Evolutionary conservation across 2,797 vertebrate genomes (phyloP).

Genomic region (Oophaga sylvatica): DNA sequence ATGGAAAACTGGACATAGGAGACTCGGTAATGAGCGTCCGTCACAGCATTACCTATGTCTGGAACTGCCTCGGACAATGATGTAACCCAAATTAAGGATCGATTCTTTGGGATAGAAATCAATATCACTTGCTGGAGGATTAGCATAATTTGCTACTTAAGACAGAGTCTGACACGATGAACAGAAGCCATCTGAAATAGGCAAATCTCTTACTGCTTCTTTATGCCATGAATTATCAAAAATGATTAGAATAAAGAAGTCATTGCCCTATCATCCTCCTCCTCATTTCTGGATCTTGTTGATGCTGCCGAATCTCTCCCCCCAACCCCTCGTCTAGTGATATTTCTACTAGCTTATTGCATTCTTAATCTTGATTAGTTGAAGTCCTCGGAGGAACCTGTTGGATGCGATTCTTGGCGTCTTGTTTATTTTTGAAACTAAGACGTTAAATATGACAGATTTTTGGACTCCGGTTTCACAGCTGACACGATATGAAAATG

Average conservation of each 20-base stretch:
- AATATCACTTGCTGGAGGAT: constrained; percentile 29
- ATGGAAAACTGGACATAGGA: constrained; percentile 47
- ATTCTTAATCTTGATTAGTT: not conserved
- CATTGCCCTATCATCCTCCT: not conserved
- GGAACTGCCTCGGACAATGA: constrained; percentile 34
- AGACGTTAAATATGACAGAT: constrained; percentile 12
- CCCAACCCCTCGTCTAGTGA: not conserved
- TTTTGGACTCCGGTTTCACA: not conserved
- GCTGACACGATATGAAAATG: constrained; percentile 10
- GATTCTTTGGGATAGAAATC: constrained; percentile 39
- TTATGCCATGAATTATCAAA: not conserved
- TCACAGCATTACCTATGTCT: constrained; percentile 36
- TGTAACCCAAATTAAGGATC: constrained; percentile 50
- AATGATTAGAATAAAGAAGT: constrained; percentile 1
- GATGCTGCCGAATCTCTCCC: not conserved
- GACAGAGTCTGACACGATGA: not conserved
- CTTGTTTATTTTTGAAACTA: constrained; percentile 4
- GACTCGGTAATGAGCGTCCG: constrained; percentile 32
- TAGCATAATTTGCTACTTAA: constrained; percentile 21
- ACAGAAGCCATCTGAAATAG: not conserved
- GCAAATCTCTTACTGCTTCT: not conserved
- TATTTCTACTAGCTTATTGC: not conserved
- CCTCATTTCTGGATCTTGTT: not conserved
- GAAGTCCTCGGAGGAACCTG: constrained; percentile 9
- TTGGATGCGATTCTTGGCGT: not conserved